Evolutionary conservation across 2,888 invertebrate species (phyloP), one percentile per base, ranked within the genome.

Genomic region (Sphaeridia pumilis): DNA sequence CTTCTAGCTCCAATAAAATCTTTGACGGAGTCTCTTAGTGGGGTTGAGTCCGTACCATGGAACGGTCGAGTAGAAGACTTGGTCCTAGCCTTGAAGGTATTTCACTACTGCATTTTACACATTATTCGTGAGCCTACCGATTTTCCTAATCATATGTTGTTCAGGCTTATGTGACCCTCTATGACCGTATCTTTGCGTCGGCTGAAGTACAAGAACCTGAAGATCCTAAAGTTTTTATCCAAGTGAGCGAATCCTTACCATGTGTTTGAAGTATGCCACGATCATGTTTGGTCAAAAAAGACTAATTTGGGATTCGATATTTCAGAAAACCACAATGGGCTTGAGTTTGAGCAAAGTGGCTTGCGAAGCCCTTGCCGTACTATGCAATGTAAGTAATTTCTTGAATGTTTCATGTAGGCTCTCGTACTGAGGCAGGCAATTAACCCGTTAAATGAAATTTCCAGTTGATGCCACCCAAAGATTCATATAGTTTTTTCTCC

Each of bases 401-500:
- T 5, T 44, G 10, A 24, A 24, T n/a, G 7, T 12, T 25, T n/a
- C 4, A 7, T 44, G 26, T 12, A 10, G 17, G n/a, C 14, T 44
- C 22, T 44, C 26, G 17, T 24, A 5, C 17, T 7, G 17, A 25
- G 7, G 24, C 17, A 44, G 5, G 38, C n/a, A 38, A 7, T 47
- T 47, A 3, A n/a, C n/a, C 10, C 35, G 24, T 26, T n/a, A 20
- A 31, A 42, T 46, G 35, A 7, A 25, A 26, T n/a, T 27, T 35
- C 26, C 17, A 52, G 52, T 25, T 34, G n/a, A 35, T 47, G 7
- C 25, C 27, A 21, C 21, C 41, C 1, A 52, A 52, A 42, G 47
- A 52, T 35, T 28, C 42, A 12, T 52, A 52, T 28, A 52, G 34
- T 20, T 52, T 52, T 31, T 48, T 52, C 26, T 47, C 52, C 3